A percentile compares a stretch with the other conserved stretches of the same genome.
Conservation (phyloP, 2,797 vertebrate genomes). For the Mastacembelus armatus region DNA sequence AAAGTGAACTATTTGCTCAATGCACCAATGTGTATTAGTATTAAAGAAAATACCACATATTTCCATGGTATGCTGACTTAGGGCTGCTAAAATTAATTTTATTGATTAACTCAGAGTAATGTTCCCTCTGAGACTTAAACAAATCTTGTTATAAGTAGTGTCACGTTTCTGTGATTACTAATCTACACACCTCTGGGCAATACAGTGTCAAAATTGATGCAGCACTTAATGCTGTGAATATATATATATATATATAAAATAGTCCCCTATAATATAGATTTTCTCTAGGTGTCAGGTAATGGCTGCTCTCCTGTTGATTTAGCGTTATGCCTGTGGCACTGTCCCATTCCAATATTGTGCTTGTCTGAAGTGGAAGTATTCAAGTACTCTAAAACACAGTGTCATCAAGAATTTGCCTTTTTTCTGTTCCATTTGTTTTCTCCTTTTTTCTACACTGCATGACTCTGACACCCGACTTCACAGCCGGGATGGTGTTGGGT, state of each 20-base stretch:
- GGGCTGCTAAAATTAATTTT: not conserved
- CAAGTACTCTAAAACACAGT: constrained; percentile 6
- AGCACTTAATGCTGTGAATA: not conserved
- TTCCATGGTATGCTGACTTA: not conserved
- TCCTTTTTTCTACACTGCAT: constrained; percentile 27
- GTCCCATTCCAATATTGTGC: constrained; percentile 6
- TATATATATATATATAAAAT: no score
- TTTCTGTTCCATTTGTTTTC: constrained; percentile 39
- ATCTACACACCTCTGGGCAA: not conserved
- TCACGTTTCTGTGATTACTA: not conserved
- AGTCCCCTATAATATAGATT: no score
- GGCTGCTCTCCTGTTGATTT: no score
- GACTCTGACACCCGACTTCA: constrained; percentile 45
- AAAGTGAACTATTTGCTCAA: not conserved
- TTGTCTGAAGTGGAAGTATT: constrained; percentile 26
- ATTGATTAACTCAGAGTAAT: not conserved
- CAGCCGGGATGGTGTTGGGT: constrained; percentile 38
- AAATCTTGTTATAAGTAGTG: not conserved
- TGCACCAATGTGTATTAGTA: not conserved
- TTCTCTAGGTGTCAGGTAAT: no score
- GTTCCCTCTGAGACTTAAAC: not conserved
- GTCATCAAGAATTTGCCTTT: constrained; percentile 31
- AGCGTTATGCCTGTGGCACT: not conserved
- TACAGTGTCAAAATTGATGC: not conserved
- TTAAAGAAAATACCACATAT: not conserved